Base-by-base conservation (phyloP, 2,113 vertebrate species). In the Equus quagga region DNA sequence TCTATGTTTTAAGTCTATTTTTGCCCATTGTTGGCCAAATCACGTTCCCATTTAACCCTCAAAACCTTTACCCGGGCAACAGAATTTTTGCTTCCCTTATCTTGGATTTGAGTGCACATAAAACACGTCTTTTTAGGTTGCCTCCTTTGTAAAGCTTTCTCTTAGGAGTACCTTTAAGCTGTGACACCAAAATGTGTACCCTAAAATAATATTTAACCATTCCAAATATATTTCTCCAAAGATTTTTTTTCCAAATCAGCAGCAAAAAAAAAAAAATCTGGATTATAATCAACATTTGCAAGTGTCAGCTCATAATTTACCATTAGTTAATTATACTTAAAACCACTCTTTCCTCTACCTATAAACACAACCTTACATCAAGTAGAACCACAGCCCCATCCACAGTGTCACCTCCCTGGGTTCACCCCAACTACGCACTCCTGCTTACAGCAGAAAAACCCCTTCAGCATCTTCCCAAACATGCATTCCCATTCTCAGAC, bases 1-100 rank as follows among this genome's bases (percentile, higher is more conserved):
- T 95, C 65, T 96, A 31, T 46, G 26, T 69, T 92, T 96, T 73
- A 91, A 96, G 72, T 67, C 89, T 79, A 21, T 44, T 73, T 81
- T 90, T 80, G 19, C 3, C 18, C 26, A 15, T 60, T 95, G 56
- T 92, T 60, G 92, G 78, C 76, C 86, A 86, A 83, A 56, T 41
- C 36, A 41, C 36, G 36, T 90, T 96, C 56, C 21, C 75, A 49
- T 58, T 96, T 58, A 91, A 65, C 17, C 85, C 60, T 87, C 44
- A 92, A 93, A 92, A 31, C 24, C 79, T 93, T 79, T 80, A 95
- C 46, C 58, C 14, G 64, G 13, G 70, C 80, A 93, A 58, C 14
- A 58, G 44, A 36, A 49, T 33, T 87, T 81, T 44, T 33, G 7
- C 4, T 56, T 94, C 56, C 13, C 49, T 78, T 91, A n/a, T 54